Evolutionary conservation across 2,888 invertebrate species (phyloP), one percentile per base, ranked within the genome.

Genomic region (Tenthredo mesomela): DNA sequence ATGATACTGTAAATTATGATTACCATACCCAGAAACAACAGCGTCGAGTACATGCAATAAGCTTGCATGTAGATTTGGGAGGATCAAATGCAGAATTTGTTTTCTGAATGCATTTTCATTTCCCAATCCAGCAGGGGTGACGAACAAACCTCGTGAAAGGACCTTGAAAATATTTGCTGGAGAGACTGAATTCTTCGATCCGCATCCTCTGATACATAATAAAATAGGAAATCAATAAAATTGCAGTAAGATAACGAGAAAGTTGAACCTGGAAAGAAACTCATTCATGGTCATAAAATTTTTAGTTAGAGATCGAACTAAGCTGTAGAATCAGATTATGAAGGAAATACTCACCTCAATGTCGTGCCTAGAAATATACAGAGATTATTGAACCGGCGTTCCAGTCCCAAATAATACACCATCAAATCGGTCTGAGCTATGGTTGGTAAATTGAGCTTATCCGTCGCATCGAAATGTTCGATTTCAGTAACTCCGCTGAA

Each of bases 371-470:
- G 88, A 84, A 90, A 92, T 50, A 86, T 78, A 85, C 92, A 92
- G 2, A 93, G 85, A 87, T 93, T 93, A 4, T 78, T 82, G 85
- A 93, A 92, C 88, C 93, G 89, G 84, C 86, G 88, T 86, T 90
- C 89, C 3, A 91, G 88, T 2, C 75, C 85, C 0, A 86, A 86
- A 71, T 92, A 93, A 84, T 90, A 91, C 67, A 91, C 87, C 21
- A 91, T 85, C n/a, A 91, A 84, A 86, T 91, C 88, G 12, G 89
- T 88, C 21, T 90, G 86, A 0, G 89, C 85, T 84, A 93, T 88
- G 25, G 82, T 21, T 12, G 91, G 88, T 40, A 93, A 87, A 58
- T 91, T 88, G 9, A 93, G 85, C 54, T 87, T 88, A 73, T 89
- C 89, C 87, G 86, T 85, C 58, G 87, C 85, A 15, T 89, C 87